Evolutionary conservation across 2,888 invertebrate genomes (phyloP).

Genomic region (Bugula neritina): DNA sequence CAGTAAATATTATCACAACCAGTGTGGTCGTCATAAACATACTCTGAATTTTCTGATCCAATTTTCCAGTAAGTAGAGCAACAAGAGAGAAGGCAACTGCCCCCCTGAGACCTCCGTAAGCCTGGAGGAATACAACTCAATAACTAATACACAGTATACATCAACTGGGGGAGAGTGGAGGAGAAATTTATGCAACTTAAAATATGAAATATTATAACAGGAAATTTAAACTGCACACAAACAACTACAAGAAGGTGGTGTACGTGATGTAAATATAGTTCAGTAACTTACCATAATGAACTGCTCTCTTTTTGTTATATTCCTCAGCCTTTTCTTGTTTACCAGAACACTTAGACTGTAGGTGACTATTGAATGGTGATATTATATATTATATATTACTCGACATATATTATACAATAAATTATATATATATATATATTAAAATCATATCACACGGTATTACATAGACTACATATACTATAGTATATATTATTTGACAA

Average conservation of each 20-base stretch:
- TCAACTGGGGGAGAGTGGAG: too few species aligned
- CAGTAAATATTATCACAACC: constrained; percentile 94
- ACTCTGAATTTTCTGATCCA: constrained; percentile 42
- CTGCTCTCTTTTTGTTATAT: constrained; percentile 50
- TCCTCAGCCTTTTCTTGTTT: constrained; percentile 11
- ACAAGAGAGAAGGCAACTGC: constrained; percentile 60
- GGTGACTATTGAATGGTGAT: constrained; percentile 4
- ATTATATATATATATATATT: neutral
- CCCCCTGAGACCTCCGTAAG: constrained; percentile 59
- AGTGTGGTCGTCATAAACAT: constrained; percentile 86
- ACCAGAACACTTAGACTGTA: constrained; percentile 7
- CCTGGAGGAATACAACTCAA: too few species aligned
- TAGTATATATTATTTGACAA: too few species aligned
- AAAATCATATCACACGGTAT: neutral
- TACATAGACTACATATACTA: neutral
- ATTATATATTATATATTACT: neutral
- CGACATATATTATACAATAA: neutral
- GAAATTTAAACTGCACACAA: too few species aligned
- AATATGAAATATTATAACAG: too few species aligned
- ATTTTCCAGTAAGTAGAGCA: constrained; percentile 52
- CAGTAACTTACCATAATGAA: constrained; percentile 57
- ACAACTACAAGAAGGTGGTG: too few species aligned
- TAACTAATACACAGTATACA: too few species aligned
- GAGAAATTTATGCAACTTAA: too few species aligned
- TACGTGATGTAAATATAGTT: too few species aligned